Conservation (phyloP, 2,113 vertebrate species). For the Tyrannus savana region DNA sequence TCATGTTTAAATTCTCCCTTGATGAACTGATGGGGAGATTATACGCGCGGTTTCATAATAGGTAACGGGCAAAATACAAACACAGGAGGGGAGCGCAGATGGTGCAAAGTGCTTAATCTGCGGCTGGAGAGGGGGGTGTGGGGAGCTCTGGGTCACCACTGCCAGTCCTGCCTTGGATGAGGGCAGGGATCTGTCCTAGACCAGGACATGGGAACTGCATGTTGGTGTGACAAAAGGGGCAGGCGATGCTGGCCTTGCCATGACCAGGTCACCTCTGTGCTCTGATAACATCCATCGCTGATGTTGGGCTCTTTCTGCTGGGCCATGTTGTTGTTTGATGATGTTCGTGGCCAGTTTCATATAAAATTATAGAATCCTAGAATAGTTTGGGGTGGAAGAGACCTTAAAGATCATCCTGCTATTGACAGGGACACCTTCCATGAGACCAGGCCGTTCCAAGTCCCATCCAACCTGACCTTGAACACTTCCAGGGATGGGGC, state of each 20-base stretch:
- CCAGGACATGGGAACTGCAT: rapidly evolving
- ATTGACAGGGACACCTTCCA: background rate
- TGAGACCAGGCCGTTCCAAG: background rate
- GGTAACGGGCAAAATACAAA: background rate
- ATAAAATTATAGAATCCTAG: rapidly evolving
- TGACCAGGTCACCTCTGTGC: rapidly evolving
- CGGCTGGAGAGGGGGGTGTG: background rate
- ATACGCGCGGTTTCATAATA: background rate
- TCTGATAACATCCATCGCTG: rapidly evolving
- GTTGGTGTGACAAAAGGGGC: rapidly evolving
- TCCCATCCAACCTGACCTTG: background rate
- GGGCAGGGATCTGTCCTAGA: background rate
- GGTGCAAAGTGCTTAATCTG: background rate
- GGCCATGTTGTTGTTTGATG: background rate
- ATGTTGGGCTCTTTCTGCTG: background rate
- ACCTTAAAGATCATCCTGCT: background rate
- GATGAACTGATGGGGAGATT: constrained; percentile 14
- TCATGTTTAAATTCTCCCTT: constrained; percentile 49
- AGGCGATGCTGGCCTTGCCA: rapidly evolving
- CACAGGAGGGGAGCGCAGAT: background rate
- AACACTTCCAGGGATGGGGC: background rate
- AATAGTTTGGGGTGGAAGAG: background rate
- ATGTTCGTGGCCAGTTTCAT: rapidly evolving
- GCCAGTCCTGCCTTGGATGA: background rate
- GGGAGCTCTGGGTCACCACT: background rate